Percentiles rank a stretch among this genome's conserved stretches.
phyloP scores from a whole-genome alignment of 2,113 vertebrate species.

The Saguinus midas region DNA sequence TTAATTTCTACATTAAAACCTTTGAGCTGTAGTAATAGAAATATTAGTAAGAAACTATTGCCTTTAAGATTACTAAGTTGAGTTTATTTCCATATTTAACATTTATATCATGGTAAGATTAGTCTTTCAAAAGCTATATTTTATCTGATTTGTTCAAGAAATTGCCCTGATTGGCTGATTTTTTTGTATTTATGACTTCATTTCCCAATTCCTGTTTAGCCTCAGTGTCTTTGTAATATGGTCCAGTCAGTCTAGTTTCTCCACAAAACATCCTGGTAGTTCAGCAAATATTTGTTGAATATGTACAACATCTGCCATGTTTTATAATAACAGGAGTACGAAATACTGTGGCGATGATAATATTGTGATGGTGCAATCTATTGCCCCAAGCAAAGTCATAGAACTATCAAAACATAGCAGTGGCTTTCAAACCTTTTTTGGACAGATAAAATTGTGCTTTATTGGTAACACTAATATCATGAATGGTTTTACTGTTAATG shows the following conservation, averaged over 20 bases:
- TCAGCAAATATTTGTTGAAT: neutral
- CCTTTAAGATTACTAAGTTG: neutral
- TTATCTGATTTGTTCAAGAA: neutral
- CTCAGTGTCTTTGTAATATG: neutral
- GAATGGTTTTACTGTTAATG: slow-evolving; percentile 1
- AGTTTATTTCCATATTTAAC: neutral
- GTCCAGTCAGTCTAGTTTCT: neutral
- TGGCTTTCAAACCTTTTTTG: neutral
- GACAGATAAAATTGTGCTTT: neutral
- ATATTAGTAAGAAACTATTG: neutral
- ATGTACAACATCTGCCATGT: neutral
- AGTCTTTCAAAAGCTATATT: neutral
- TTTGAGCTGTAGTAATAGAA: neutral
- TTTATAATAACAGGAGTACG: neutral
- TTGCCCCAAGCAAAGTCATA: neutral
- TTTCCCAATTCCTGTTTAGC: neutral
- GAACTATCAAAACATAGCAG: neutral
- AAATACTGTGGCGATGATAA: neutral
- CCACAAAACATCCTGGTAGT: neutral
- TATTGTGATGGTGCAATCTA: neutral
- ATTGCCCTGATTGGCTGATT: neutral
- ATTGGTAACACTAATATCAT: neutral
- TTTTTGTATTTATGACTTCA: neutral
- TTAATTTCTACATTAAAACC: neutral
- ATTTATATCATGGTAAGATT: neutral